These are phyloP conservation scores for Aptenodytes patagonicus DNA, from an alignment of 2,113 vertebrate species.

Conservation along the genomic window DNA sequence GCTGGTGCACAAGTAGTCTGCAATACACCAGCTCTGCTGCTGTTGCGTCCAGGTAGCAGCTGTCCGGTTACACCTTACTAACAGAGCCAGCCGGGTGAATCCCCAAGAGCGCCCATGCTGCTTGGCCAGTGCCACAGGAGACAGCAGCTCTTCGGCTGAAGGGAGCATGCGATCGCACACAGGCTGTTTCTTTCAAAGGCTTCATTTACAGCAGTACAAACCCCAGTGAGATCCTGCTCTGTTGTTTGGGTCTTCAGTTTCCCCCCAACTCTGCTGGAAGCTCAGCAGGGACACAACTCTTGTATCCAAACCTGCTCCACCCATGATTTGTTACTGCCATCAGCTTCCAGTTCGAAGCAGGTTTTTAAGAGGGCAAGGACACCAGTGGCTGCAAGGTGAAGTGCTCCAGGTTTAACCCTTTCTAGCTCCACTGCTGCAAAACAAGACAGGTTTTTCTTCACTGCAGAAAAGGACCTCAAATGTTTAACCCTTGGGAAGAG, in stretches of 20 bases:
- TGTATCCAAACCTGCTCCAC: no score
- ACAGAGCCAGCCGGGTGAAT: no score
- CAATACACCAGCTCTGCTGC: neutral
- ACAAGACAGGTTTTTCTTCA: accelerated
- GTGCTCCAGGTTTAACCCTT: neutral
- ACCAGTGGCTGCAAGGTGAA: accelerated
- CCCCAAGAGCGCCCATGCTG: neutral
- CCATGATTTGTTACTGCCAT: neutral
- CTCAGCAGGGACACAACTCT: neutral
- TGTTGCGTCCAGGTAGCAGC: no score
- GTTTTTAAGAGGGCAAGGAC: accelerated
- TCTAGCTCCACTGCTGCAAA: no score
- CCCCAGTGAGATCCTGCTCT: accelerated
- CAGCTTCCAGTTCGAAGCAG: accelerated
- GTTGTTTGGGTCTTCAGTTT: accelerated
- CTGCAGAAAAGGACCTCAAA: no score
- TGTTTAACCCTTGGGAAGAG: no score
- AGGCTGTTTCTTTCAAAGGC: neutral
- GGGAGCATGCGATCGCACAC: accelerated
- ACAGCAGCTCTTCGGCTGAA: neutral
- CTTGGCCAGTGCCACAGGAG: accelerated
- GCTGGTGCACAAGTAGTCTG: no score
- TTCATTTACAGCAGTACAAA: accelerated
- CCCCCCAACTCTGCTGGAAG: no score
- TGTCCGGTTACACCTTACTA: accelerated